These are phyloP conservation scores for Cloeon dipterum DNA, from an alignment of 2,888 invertebrate species.

Conservation along the genomic window DNA sequence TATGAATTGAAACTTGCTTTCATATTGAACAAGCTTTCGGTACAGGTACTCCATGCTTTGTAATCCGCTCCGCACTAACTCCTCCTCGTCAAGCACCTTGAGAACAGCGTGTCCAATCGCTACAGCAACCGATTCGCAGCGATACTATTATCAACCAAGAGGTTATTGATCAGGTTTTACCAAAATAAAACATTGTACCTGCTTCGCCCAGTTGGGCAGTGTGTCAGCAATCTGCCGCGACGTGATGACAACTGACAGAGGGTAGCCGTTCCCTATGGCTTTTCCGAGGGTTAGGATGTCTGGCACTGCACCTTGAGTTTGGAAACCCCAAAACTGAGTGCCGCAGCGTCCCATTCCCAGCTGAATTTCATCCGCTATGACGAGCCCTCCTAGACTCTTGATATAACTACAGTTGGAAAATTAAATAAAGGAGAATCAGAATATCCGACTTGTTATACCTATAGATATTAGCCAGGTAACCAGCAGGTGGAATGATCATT, in stretches of 20 bases:
- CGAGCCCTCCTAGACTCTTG: slow-evolving; percentile 25
- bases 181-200: neutral
- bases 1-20: slow-evolving; percentile 14
- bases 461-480: slow-evolving; percentile 12
- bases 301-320: slow-evolving; percentile 22
- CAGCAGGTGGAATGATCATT: slow-evolving; percentile 13
- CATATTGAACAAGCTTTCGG: too few species aligned
- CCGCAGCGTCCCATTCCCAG: slow-evolving; percentile 31
- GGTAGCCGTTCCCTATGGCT: slow-evolving; percentile 26
- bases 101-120: slow-evolving; percentile 28
- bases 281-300: slow-evolving; percentile 23
- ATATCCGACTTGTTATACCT: too few species aligned
- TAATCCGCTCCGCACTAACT: slow-evolving; percentile 19
- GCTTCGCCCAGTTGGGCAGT: too few species aligned
- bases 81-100: slow-evolving; percentile 23
- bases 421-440: too few species aligned
- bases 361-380: slow-evolving; percentile 31
- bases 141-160: slow-evolving; percentile 15
- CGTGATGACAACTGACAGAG: slow-evolving; percentile 31
- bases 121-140: slow-evolving; percentile 29
- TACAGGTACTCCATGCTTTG: slow-evolving; percentile 25
- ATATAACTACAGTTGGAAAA: slow-evolving; percentile 17
- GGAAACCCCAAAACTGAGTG: slow-evolving; percentile 30
- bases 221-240: slow-evolving; percentile 24
- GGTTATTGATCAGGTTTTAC: too few species aligned